Base-by-base conservation (phyloP, 2,888 invertebrate genomes). In the Sepioteuthis lessoniana region DNA sequence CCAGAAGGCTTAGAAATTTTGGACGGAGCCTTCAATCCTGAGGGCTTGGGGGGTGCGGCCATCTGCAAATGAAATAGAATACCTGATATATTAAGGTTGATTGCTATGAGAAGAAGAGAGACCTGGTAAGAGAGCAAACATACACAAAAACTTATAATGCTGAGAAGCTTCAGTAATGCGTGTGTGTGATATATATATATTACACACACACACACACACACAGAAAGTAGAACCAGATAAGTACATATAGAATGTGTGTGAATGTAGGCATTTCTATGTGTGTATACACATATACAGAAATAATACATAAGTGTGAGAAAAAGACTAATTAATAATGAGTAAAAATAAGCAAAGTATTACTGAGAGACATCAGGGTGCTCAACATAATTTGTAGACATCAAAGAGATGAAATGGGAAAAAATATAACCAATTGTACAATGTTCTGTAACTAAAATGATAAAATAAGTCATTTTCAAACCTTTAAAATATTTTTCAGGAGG, bases 11-110 rank as follows among this genome's bases (percentile, higher is more conserved):
- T 95, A 4, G 95, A 95, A 46, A 96, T 96, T 94, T 96, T 96
- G 38, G 96, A 95, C 16, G 97, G 96, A 93, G 96, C 95, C 95
- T 97, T 97, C 94, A 96, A 94, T 94, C 96, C 97, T 31, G 96
- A 95, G 21, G 97, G 96, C 76, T 95, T 94, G 55, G 96, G 96
- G n/a, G 42, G 42, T 93, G 96, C 94, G 95, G 96, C 96, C 96
- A 96, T 96, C 96, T 96, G 95, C 55, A 95, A 95, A 7, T 37
- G 37, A 37, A 90, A 55, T 93, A n/a, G 35, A 76, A n/a, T 76
- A 76, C 13, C 5, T n/a, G 35, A n/a, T 76, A 76, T 76, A n/a
- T 76, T 76, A n/a, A n/a, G 76, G 76, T 35, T 16, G 76, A 76
- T 76, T 76, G 19, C 35, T 3, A 76, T 7, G 28, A 19, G n/a